Percentiles rank a stretch among this genome's conserved stretches.
Evolutionary conservation across 1,140 invertebrate genomes (phyloP).

Genomic region (Nymphalis io): DNA sequence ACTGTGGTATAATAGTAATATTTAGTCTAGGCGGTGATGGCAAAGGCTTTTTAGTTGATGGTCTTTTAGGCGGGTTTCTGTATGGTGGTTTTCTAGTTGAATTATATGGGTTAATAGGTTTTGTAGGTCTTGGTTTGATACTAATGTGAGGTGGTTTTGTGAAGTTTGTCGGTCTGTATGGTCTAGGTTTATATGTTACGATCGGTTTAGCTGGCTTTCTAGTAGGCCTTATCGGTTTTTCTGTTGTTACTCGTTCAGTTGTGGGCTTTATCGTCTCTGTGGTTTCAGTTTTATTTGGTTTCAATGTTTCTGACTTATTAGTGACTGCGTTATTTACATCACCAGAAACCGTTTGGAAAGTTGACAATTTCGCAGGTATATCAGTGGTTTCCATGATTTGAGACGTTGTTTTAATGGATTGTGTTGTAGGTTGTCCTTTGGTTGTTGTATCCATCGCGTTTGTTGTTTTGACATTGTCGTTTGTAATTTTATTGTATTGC

Average conservation of each 20-base stretch:
- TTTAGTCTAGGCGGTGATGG: constrained; percentile 76
- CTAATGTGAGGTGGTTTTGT: constrained; percentile 60
- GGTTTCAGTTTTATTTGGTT: constrained; percentile 33
- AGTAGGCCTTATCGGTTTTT: constrained; percentile 53
- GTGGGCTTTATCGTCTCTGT: constrained; percentile 39
- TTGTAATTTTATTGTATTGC: constrained; percentile 57
- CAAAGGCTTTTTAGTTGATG: constrained; percentile 69
- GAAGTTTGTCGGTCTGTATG: constrained; percentile 62
- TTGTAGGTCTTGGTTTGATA: constrained; percentile 66
- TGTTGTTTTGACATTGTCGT: constrained; percentile 55
- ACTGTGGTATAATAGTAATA: constrained; percentile 81
- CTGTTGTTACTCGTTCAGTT: constrained; percentile 38
- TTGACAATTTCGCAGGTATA: constrained; percentile 75
- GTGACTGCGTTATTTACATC: constrained; percentile 47
- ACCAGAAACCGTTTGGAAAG: constrained; percentile 79
- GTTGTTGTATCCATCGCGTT: constrained; percentile 39
- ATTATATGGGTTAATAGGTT: constrained; percentile 61
- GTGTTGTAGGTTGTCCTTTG: constrained; percentile 43
- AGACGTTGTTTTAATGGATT: constrained; percentile 46
- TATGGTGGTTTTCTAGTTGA: constrained; percentile 63
- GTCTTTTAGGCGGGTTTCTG: constrained; percentile 63
- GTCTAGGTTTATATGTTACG: constrained; percentile 59
- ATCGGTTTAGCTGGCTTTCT: constrained; percentile 56
- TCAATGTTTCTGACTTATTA: constrained; percentile 49
- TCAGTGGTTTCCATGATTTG: constrained; percentile 56